These are phyloP conservation scores for Cephus pygmeus DNA, from an alignment of 2,888 invertebrate genomes.

Conservation along the genomic window DNA sequence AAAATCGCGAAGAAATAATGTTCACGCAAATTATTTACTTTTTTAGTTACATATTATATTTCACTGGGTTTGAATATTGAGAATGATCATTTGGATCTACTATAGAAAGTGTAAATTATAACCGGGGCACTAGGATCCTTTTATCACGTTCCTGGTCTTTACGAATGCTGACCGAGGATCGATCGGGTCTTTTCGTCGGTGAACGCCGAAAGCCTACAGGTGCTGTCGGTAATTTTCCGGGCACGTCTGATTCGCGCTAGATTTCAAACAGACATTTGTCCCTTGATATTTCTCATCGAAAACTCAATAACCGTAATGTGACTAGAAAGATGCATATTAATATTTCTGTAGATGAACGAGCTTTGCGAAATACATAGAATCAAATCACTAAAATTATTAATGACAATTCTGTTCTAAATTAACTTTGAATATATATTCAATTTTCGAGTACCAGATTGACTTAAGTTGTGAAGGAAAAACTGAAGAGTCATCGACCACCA, in stretches of 20 bases:
- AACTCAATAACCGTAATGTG: too few species aligned
- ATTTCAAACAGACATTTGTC: neutral
- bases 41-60: neutral
- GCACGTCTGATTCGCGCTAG: slow-evolving; percentile 10
- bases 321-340: neutral
- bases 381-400: neutral
- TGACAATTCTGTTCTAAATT: neutral
- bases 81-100: neutral
- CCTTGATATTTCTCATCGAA: neutral
- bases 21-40: neutral
- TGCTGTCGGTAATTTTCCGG: slow-evolving; percentile 39
- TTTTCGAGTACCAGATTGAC: neutral
- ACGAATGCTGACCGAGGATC: slow-evolving; percentile 54
- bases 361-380: neutral
- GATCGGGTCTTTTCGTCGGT: slow-evolving; percentile 47
- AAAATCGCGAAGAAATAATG: neutral
- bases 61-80: neutral
- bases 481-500: neutral
- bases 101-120: neutral
- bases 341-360: neutral
- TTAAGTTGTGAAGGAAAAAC: neutral
- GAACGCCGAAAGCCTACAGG: slow-evolving; percentile 38
- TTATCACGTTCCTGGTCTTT: slow-evolving; percentile 30
- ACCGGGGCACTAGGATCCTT: neutral
- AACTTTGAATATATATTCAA: neutral